Conservation (phyloP, 1,140 invertebrate species). For the Chlorops oryzae region DNA sequence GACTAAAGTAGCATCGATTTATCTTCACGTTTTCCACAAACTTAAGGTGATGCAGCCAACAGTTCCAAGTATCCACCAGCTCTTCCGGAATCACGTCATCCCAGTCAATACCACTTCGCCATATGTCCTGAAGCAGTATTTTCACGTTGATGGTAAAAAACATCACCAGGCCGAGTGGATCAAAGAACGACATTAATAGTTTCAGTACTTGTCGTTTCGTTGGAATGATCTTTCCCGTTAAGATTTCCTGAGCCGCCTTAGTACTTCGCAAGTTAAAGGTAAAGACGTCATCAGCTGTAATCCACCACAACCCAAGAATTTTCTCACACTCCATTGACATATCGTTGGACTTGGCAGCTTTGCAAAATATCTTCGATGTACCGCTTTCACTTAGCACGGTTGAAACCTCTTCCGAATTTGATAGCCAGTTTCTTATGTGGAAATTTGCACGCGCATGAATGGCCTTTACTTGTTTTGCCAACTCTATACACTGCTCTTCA, state of each 20-base stretch:
- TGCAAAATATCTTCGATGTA: background rate
- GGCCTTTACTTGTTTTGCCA: constrained; percentile 16
- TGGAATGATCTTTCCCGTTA: constrained; percentile 14
- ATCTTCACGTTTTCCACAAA: too few species aligned
- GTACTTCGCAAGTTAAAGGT: constrained; percentile 12
- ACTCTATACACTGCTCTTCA: constrained; percentile 17
- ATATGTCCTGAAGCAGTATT: too few species aligned
- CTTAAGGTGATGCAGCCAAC: too few species aligned
- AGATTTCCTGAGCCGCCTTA: constrained; percentile 1
- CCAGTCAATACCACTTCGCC: too few species aligned
- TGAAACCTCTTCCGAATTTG: background rate
- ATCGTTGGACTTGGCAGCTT: background rate
- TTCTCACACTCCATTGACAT: constrained; percentile 1
- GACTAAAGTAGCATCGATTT: too few species aligned
- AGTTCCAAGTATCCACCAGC: too few species aligned
- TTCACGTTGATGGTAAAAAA: too few species aligned
- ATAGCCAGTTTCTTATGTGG: background rate
- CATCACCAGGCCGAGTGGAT: constrained; percentile 45
- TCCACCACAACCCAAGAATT: constrained; percentile 16
- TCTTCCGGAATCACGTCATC: too few species aligned
- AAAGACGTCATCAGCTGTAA: constrained; percentile 8
- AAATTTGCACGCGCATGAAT: background rate
- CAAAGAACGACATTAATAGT: constrained; percentile 37
- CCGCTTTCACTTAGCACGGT: too few species aligned
- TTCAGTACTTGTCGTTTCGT: constrained; percentile 30